phyloP scores from a whole-genome alignment of 2,888 invertebrate genomes.

The Erynnis tages region DNA sequence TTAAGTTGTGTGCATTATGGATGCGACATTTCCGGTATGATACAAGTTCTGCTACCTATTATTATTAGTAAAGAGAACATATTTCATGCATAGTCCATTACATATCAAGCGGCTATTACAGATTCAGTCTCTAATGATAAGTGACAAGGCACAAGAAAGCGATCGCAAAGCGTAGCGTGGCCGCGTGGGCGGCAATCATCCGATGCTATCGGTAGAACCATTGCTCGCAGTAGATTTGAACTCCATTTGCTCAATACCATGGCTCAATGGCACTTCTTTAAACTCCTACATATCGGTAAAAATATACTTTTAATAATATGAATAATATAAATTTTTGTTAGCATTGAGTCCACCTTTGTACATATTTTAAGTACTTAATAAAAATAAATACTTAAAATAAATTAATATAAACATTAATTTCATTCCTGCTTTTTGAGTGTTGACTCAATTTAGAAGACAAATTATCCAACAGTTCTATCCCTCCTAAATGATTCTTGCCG shows the following conservation, averaged over 20 bases:
- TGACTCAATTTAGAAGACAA: no score
- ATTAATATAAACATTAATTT: no score
- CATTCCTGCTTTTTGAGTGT: no score
- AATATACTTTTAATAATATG: background rate
- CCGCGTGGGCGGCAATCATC: slow-evolving; percentile 64
- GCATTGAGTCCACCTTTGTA: no score
- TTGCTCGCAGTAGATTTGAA: slow-evolving; percentile 46
- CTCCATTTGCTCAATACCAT: slow-evolving; percentile 33
- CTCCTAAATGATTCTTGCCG: no score
- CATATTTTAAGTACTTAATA: no score
- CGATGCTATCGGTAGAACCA: slow-evolving; percentile 56
- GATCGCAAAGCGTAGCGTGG: slow-evolving; percentile 46
- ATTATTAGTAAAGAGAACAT: background rate
- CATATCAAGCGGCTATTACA: slow-evolving; percentile 27
- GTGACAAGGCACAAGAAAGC: slow-evolving; percentile 59
- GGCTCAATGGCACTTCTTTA: slow-evolving; percentile 24
- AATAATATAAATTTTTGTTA: no score
- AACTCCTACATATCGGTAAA: background rate
- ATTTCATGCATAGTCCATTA: slow-evolving; percentile 11
- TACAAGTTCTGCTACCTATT: no score
- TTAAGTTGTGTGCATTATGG: no score
- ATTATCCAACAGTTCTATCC: no score
- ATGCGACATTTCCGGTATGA: no score
- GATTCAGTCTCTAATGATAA: slow-evolving; percentile 48
- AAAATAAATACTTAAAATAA: no score